Conservation (phyloP, 2,888 invertebrate genomes). For the Himalopsyche anomala region DNA sequence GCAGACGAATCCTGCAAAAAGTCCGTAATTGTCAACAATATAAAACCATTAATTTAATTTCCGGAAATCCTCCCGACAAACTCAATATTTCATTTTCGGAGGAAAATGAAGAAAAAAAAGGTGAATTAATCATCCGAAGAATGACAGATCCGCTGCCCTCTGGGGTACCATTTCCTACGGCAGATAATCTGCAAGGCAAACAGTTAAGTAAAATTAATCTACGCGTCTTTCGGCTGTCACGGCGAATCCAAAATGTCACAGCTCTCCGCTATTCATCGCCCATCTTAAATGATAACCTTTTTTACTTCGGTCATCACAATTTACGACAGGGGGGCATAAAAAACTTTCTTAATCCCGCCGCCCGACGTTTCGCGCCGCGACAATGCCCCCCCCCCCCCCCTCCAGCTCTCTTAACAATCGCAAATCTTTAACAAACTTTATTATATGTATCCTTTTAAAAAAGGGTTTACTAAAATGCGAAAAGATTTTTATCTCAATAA, state of each 20-base stretch:
- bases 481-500: no score
- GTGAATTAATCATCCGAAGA: slow-evolving; percentile 63
- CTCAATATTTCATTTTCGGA: slow-evolving; percentile 26
- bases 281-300: slow-evolving; percentile 61
- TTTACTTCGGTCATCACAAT: slow-evolving; percentile 60
- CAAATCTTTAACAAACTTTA: slow-evolving; percentile 56
- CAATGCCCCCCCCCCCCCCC: not conserved
- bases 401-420: slow-evolving; percentile 44
- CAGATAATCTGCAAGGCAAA: slow-evolving; percentile 62
- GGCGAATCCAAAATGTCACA: slow-evolving; percentile 62
- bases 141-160: slow-evolving; percentile 61
- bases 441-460: slow-evolving; percentile 50
- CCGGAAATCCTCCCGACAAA: slow-evolving; percentile 19
- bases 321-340: slow-evolving; percentile 44
- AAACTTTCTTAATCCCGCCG: slow-evolving; percentile 58
- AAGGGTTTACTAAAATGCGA: not conserved
- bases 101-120: slow-evolving; percentile 43
- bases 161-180: not conserved
- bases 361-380: slow-evolving; percentile 22
- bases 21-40: slow-evolving; percentile 19
- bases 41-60: slow-evolving; percentile 30
- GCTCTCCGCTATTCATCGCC: slow-evolving; percentile 55
- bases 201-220: slow-evolving; percentile 65
- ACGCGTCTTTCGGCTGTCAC: slow-evolving; percentile 61
- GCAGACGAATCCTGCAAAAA: slow-evolving; percentile 4